Conservation (phyloP, 2,888 invertebrate genomes). For the Rhodophaea formosa region DNA sequence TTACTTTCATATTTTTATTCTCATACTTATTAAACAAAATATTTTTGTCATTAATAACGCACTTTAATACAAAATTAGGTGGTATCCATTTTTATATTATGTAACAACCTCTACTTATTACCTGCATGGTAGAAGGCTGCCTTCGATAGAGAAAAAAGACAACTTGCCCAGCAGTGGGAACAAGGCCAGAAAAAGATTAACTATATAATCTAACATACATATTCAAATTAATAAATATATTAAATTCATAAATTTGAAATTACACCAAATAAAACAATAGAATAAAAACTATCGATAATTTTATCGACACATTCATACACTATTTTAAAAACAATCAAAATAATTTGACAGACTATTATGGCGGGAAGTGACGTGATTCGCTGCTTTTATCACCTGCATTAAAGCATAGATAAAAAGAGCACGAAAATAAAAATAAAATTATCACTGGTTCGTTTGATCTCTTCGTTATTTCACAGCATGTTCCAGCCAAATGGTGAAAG, state of each 20-base stretch:
- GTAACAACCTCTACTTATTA: no score
- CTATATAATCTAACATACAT: no score
- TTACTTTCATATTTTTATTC: no score
- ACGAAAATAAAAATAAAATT: conserved; percentile 26
- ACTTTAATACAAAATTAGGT: no score
- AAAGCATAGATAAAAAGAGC: conserved; percentile 22
- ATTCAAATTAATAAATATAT: no score
- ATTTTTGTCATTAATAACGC: no score
- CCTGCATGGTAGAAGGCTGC: no score
- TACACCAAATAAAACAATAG: not conserved
- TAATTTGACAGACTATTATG: conserved; percentile 18
- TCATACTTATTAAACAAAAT: no score
- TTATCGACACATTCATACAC: conserved; percentile 5
- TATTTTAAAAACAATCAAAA: conserved; percentile 7
- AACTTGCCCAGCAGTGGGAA: no score
- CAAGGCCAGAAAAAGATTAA: no score
- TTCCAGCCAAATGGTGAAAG: not conserved
- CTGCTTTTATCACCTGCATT: conserved; percentile 17
- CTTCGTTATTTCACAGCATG: not conserved
- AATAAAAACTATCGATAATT: conserved; percentile 2
- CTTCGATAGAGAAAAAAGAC: no score
- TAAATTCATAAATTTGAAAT: not conserved
- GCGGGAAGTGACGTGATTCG: conserved; percentile 20
- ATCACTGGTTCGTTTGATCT: not conserved
- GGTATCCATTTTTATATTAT: no score